phyloP scores from a whole-genome alignment of 2,888 invertebrate genomes.

The Norana najaformis region DNA sequence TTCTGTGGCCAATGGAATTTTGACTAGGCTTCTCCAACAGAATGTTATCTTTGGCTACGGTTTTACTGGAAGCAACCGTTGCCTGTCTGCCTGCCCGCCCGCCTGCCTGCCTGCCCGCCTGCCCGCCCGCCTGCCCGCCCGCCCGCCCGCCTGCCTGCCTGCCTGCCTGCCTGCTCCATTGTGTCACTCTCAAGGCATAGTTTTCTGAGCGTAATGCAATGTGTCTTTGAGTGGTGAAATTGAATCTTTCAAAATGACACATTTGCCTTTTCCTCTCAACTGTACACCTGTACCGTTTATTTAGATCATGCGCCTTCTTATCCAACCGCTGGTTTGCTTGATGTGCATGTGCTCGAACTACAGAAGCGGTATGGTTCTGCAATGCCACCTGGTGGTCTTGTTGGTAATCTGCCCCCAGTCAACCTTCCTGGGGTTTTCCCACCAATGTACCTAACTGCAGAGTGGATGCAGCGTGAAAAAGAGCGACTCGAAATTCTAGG shows the following conservation, averaged over 20 bases:
- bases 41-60: too few relatives aligned
- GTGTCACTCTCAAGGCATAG: background rate
- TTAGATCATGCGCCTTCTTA: conserved; percentile 52
- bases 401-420: conserved; percentile 43
- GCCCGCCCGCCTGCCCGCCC: background rate
- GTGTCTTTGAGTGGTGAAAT: background rate
- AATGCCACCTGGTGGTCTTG: conserved; percentile 37
- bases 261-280: background rate
- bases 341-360: conserved; percentile 80
- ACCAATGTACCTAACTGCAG: conserved; percentile 71
- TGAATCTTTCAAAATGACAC: background rate
- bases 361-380: conserved; percentile 66
- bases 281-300: background rate
- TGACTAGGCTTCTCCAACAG: background rate
- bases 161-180: background rate
- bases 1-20: background rate
- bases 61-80: too few relatives aligned
- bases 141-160: background rate
- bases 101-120: too few relatives aligned
- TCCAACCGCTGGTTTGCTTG: conserved; percentile 55
- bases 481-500: conserved; percentile 35
- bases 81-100: too few relatives aligned
- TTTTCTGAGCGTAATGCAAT: background rate
- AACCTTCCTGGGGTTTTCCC: conserved; percentile 61
- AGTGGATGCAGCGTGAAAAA: conserved; percentile 74